Conservation (phyloP, 2,113 vertebrate genomes). For the Tonatia bakeri region DNA sequence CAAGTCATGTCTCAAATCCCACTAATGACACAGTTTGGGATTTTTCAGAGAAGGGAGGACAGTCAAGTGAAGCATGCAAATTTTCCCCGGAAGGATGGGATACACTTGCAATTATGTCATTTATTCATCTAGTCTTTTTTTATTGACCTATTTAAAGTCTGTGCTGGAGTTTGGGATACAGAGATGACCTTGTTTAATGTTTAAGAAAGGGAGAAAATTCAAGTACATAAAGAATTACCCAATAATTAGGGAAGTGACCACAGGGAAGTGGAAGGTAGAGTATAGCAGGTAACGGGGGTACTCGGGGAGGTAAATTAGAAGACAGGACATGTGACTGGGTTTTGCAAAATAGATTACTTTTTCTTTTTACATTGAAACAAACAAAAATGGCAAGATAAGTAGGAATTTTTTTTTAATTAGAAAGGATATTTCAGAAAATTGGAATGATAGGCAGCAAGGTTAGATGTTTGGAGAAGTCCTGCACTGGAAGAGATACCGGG, state of each 20-base stretch:
- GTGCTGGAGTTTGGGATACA: neutral
- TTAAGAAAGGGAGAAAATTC: neutral
- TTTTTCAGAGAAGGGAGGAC: neutral
- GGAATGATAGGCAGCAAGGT: neutral
- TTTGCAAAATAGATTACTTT: neutral
- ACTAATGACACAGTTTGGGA: neutral
- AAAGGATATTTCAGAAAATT: neutral
- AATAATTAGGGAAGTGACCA: neutral
- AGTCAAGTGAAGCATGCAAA: neutral
- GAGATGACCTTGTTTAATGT: neutral
- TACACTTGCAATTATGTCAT: neutral
- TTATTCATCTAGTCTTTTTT: neutral
- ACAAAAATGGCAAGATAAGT: neutral
- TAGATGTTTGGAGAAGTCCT: neutral
- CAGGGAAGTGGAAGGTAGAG: neutral
- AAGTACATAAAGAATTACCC: neutral
- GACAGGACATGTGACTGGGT: neutral
- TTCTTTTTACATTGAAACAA: neutral
- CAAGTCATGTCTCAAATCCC: neutral
- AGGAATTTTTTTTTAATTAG: neutral
- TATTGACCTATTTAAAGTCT: neutral
- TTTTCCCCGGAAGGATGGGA: neutral
- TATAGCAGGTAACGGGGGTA: rapidly evolving
- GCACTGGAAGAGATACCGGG: rapidly evolving
- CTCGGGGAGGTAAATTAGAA: rapidly evolving